Conservation (phyloP, 2,888 invertebrate genomes). For the Eremobia ochroleuca region DNA sequence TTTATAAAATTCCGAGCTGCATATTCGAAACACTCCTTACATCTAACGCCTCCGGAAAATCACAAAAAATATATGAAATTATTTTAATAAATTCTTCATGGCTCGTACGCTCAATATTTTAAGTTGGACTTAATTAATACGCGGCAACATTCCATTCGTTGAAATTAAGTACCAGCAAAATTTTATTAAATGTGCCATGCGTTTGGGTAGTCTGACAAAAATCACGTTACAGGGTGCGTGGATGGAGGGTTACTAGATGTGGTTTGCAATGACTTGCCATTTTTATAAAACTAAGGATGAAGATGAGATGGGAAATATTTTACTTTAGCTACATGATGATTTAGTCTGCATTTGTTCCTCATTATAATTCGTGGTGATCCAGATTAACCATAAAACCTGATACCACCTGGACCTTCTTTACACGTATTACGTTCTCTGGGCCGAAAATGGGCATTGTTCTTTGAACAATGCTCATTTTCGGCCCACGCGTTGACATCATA, state of each 20-base stretch:
- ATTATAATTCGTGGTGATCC: neutral
- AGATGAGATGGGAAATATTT: neutral
- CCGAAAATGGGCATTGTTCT: no score
- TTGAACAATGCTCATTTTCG: no score
- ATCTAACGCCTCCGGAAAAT: conserved; percentile 62
- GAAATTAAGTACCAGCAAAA: conserved; percentile 80
- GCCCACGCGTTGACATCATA: no score
- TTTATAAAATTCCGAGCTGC: conserved; percentile 33
- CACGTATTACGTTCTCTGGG: neutral
- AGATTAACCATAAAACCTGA: neutral
- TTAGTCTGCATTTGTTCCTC: neutral
- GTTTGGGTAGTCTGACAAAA: conserved; percentile 85
- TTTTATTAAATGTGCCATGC: conserved; percentile 85
- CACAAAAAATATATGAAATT: conserved; percentile 58
- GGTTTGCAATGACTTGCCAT: conserved; percentile 8
- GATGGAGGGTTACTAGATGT: conserved; percentile 68
- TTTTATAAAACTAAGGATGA: neutral
- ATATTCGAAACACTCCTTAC: conserved; percentile 57
- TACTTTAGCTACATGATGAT: neutral
- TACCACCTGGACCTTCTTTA: neutral
- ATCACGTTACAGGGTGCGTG: conserved; percentile 77
- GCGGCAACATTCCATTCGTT: conserved; percentile 80
- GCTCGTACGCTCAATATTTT: conserved; percentile 76
- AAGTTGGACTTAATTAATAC: conserved; percentile 86
- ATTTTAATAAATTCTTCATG: conserved; percentile 69